phyloP scores from a whole-genome alignment of 2,888 invertebrate species.

The Philereme transversata region DNA sequence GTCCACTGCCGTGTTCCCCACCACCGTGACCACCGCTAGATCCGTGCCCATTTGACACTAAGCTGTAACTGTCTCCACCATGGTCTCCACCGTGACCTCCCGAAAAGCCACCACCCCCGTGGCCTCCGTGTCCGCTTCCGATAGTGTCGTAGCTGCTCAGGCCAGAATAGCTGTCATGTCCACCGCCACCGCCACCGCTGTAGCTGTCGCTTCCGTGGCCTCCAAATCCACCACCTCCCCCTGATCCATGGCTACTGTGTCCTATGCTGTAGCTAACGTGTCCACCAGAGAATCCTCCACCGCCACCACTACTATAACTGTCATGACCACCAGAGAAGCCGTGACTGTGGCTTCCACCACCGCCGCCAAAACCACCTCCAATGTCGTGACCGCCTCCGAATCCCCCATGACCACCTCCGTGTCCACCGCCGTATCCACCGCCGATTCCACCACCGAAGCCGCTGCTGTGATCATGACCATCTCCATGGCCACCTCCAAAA shows the following conservation, averaged over 20 bases:
- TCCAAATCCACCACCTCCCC: slow-evolving; percentile 24
- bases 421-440: slow-evolving; percentile 53
- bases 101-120: slow-evolving; percentile 39
- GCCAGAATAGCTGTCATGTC: slow-evolving; percentile 38
- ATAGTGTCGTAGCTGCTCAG: slow-evolving; percentile 44
- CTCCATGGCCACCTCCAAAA: slow-evolving; percentile 46
- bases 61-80: slow-evolving; percentile 47
- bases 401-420: slow-evolving; percentile 68
- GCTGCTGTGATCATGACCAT: slow-evolving; percentile 44
- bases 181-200: slow-evolving; percentile 38
- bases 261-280: slow-evolving; percentile 30
- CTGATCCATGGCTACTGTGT: slow-evolving; percentile 11
- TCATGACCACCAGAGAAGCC: slow-evolving; percentile 47
- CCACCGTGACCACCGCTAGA: slow-evolving; percentile 42
- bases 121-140: slow-evolving; percentile 41
- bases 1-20: slow-evolving; percentile 47
- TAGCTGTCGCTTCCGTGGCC: slow-evolving; percentile 38
- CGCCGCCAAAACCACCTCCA: slow-evolving; percentile 44
- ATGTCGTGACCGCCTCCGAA: slow-evolving; percentile 40
- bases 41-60: slow-evolving; percentile 40
- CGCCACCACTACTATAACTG: slow-evolving; percentile 40
- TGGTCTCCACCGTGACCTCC: slow-evolving; percentile 49
- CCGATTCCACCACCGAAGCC: slow-evolving; percentile 34
- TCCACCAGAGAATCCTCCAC: slow-evolving; percentile 39
- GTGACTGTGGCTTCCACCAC: slow-evolving; percentile 50